phyloP scores from a whole-genome alignment of 2,797 vertebrate genomes.

The Darevskia mixta region DNA sequence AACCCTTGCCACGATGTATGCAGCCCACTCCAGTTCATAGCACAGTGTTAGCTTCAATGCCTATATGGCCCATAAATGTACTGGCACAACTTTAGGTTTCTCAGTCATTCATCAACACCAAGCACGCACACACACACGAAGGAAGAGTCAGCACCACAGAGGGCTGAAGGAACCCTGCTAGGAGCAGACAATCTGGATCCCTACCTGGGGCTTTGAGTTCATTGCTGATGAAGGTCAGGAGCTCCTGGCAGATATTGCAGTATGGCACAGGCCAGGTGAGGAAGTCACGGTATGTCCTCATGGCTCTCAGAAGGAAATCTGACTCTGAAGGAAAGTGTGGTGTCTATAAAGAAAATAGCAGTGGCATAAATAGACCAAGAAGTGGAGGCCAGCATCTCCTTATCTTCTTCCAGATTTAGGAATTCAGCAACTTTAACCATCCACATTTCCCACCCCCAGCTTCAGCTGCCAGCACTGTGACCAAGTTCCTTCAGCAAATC shows the following conservation, averaged over 20 bases:
- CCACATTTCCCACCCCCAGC: background rate
- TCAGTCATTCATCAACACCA: background rate
- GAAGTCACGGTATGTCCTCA: constrained; percentile 86
- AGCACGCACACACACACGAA: too few species aligned
- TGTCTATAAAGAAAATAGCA: constrained; percentile 76
- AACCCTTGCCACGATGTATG: background rate
- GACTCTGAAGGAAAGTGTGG: constrained; percentile 87
- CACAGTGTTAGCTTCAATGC: background rate
- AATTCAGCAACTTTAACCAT: background rate
- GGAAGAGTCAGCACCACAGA: background rate
- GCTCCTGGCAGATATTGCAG: constrained; percentile 86
- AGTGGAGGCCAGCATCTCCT: fast-evolving
- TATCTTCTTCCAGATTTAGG: background rate
- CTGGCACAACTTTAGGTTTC: background rate
- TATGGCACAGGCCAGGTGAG: constrained; percentile 95
- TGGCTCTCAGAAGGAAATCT: constrained; percentile 86
- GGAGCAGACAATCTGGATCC: fast-evolving
- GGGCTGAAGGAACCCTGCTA: fast-evolving
- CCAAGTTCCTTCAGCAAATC: background rate
- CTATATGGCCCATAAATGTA: background rate
- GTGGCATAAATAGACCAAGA: background rate
- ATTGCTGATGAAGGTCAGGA: constrained; percentile 89
- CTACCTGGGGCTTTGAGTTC: constrained; percentile 93
- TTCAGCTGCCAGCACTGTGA: background rate
- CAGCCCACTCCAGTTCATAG: background rate